Evolutionary conservation across 92 coral and sea anemone species (phyloP).

Genomic region (Umimayanthus kanabou): DNA sequence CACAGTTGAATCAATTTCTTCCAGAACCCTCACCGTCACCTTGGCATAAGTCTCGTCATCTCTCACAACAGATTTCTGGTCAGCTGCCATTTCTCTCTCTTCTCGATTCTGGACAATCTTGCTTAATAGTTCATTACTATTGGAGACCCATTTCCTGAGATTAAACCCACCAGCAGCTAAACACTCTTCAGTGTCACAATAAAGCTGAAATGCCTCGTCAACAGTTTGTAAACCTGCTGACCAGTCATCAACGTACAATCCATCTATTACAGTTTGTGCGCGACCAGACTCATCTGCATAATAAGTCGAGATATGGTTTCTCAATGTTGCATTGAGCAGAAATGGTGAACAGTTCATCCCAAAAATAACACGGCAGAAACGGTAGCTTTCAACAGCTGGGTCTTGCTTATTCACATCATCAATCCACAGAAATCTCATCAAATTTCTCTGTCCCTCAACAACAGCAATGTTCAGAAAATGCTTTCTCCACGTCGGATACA

Average conservation of each 20-base stretch:
- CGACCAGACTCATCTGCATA: slow-evolving; percentile 15
- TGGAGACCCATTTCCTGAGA: too few relatives aligned
- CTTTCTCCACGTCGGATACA: slow-evolving; percentile 52
- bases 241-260: slow-evolving; percentile 64
- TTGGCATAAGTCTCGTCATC: slow-evolving; percentile 58
- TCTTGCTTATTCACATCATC: too few relatives aligned
- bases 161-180: slow-evolving; percentile 32
- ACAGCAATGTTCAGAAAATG: slow-evolving; percentile 56
- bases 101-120: slow-evolving; percentile 34
- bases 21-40: slow-evolving; percentile 50
- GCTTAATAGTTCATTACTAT: slow-evolving; percentile 40
- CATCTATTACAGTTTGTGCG: slow-evolving; percentile 41
- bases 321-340: slow-evolving; percentile 57
- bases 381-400: too few relatives aligned
- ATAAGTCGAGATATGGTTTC: slow-evolving; percentile 55
- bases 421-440: slow-evolving; percentile 43
- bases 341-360: slow-evolving; percentile 73
- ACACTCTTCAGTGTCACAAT: slow-evolving; percentile 39
- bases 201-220: slow-evolving; percentile 39
- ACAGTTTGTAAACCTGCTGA: slow-evolving; percentile 53
- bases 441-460: slow-evolving; percentile 52
- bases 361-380: slow-evolving; percentile 61
- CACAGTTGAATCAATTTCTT: slow-evolving; percentile 42
- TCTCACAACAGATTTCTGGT: background rate
- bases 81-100: slow-evolving; percentile 5